Conservation (phyloP, 2,888 invertebrate genomes). For the Philhelius pedissequus region DNA sequence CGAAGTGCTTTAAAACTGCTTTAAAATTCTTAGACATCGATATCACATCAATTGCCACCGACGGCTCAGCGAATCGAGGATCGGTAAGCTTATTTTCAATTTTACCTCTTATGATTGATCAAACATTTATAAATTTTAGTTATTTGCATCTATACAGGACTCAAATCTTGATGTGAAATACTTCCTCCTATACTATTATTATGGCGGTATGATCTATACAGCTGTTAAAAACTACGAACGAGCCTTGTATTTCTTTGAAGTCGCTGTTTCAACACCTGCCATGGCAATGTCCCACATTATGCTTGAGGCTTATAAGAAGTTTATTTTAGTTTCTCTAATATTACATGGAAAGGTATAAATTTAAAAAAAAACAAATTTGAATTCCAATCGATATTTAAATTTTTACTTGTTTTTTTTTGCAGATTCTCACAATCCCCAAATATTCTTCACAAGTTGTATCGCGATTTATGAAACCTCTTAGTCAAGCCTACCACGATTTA, state of each 20-base stretch:
- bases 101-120: neutral
- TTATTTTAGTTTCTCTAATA: conserved; percentile 93
- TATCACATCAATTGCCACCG: conserved; percentile 91
- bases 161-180: conserved; percentile 83
- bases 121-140: conserved; percentile 5
- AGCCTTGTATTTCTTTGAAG: conserved; percentile 97
- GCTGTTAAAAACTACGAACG: conserved; percentile 95
- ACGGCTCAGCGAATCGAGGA: conserved; percentile 73
- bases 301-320: conserved; percentile 98
- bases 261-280: conserved; percentile 96
- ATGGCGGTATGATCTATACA: conserved; percentile 98
- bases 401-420: conserved; percentile 22
- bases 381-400: neutral
- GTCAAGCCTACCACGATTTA: conserved; percentile 93
- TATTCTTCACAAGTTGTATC: conserved; percentile 94
- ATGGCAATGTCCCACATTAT: conserved; percentile 97
- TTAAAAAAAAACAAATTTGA: neutral
- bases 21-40: conserved; percentile 93
- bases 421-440: conserved; percentile 88
- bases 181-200: conserved; percentile 96
- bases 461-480: conserved; percentile 90
- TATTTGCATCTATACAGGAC: conserved; percentile 80
- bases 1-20: conserved; percentile 95
- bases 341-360: conserved; percentile 90
- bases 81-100: conserved; percentile 20